Percentiles rank a stretch among this genome's conserved stretches.
Evolutionary conservation across 1,140 invertebrate species (phyloP).

Genomic region (Reticulitermes speratus): DNA sequence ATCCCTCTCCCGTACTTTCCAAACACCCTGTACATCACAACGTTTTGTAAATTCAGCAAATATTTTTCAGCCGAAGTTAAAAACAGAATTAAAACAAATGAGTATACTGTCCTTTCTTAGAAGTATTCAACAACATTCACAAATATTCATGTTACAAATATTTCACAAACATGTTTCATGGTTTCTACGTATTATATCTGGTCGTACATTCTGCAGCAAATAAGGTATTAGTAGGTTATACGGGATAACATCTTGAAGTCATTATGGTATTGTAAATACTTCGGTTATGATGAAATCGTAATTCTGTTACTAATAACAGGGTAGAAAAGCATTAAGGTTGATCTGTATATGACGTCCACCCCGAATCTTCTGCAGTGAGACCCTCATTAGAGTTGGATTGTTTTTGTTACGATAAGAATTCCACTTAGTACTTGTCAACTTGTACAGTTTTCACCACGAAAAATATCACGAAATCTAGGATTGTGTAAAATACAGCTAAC

Average conservation of each 20-base stretch:
- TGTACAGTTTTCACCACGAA: neutral
- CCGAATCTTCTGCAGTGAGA: neutral
- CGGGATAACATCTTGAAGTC: neutral
- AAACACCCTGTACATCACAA: too few species aligned
- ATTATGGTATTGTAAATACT: neutral
- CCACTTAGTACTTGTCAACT: conserved; percentile 3
- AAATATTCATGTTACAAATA: too few species aligned
- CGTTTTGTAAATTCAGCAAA: too few species aligned
- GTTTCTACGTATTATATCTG: too few species aligned
- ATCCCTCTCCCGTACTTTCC: too few species aligned
- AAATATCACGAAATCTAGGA: neutral
- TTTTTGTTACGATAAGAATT: neutral
- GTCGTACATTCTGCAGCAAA: neutral
- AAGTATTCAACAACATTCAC: too few species aligned
- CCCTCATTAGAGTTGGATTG: neutral
- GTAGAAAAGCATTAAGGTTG: neutral
- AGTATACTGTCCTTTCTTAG: neutral
- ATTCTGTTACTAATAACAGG: neutral
- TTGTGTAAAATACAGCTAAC: too few species aligned
- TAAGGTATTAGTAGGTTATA: neutral
- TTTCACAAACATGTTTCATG: too few species aligned
- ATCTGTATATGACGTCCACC: neutral
- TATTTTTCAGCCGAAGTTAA: too few species aligned
- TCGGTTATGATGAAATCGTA: neutral
- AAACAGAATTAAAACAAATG: neutral